A percentile compares a stretch with the other conserved stretches of the same genome.
phyloP scores from a whole-genome alignment of 2,888 invertebrate genomes.

The Galerucella pusilla region DNA sequence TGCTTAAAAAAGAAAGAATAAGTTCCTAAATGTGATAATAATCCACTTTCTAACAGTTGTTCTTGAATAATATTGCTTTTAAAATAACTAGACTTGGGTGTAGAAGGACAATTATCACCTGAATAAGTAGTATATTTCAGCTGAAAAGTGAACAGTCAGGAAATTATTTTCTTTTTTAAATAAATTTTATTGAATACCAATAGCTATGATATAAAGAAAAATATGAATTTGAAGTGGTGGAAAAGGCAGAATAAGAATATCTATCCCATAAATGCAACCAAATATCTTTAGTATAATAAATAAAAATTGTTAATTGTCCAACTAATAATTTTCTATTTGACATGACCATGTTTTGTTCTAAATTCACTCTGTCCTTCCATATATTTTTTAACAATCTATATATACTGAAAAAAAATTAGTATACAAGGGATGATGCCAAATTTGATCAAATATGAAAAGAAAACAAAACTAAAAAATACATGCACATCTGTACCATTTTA shows the following conservation, averaged over 20 bases:
- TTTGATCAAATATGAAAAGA: too few species aligned
- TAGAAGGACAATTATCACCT: too few species aligned
- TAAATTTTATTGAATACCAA: background rate
- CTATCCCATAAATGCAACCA: background rate
- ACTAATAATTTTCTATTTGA: too few species aligned
- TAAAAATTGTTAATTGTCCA: background rate
- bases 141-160: too few species aligned
- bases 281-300: background rate
- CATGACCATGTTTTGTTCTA: too few species aligned
- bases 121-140: too few species aligned
- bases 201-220: background rate
- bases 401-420: background rate
- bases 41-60: background rate
- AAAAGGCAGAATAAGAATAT: conserved; percentile 45
- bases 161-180: background rate
- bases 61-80: too few species aligned
- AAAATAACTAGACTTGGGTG: too few species aligned
- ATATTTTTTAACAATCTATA: background rate
- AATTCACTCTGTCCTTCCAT: too few species aligned
- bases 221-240: conserved; percentile 51
- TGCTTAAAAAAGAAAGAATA: conserved; percentile 13
- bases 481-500: background rate
- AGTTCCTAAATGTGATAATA: background rate
- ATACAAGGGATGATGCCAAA: background rate
- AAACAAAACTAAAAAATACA: too few species aligned